Base-by-base conservation (phyloP, 2,113 vertebrate genomes). In the Psilopogon haemacephalus region DNA sequence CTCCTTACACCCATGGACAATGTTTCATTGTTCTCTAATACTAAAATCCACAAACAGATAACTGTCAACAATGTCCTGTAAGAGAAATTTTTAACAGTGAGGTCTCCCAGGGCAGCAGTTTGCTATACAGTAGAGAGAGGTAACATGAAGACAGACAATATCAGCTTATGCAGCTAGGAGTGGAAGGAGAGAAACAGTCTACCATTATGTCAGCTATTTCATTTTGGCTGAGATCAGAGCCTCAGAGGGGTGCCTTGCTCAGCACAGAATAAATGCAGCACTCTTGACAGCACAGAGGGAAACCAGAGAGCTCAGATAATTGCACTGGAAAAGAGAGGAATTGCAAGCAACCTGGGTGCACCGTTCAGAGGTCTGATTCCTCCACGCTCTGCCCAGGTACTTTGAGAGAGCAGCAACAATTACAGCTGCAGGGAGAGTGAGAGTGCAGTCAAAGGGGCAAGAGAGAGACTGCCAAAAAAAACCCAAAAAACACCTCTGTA, bases 381-480 rank as follows among this genome's bases (percentile, higher is more conserved):
- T 73, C n/a, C 56, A 28, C 1, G 1, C 3, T 70, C 33, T 93
- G 72, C 60, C 35, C 60, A 50, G 65, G 83, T 81, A 54, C 38
- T 56, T 9, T 24, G 56, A 40, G 69, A 73, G 40, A 87, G 82
- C 50, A 87, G 38, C 33, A 95, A 67, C 81, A 76, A 58, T 70
- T 93, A 38, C 40, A 94, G 71, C 69, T 92, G 42, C 58, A 88
- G 56, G 12, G 46, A 79, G 23, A 94, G 40, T 0, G 13, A 72
- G 72, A 86, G 60, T n/a, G 18, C 52, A 80, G 44, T 15, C 56
- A 88, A 83, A 83, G 79, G 91, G 87, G 72, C 72, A 80, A 83
- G 87, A 77, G 58, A 80, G 4, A 12, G 58, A 56, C 79, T 93
- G 87, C 95, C 95, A 95, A 84, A 94, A 95, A 93, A 24, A 96